Evolutionary conservation across 2,113 vertebrate species (phyloP), one percentile per base, ranked within the genome.

Genomic region (Plectropomus leopardus): DNA sequence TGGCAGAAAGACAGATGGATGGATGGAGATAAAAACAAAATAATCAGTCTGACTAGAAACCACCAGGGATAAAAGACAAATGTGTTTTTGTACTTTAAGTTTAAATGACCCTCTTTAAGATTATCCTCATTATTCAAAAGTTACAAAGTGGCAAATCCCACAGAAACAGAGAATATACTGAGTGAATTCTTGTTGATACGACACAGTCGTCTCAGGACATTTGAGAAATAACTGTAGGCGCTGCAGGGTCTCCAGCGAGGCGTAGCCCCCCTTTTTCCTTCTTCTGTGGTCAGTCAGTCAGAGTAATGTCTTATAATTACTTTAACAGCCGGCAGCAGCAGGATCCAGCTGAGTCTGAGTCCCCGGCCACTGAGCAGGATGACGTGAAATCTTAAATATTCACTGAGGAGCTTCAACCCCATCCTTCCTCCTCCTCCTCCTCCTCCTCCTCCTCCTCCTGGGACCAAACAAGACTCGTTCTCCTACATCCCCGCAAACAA

Each of bases 401-500:
- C 69, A 65, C 74, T 5, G 36, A 69, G 76, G 84, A 65, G 80
- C 79, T 74, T 82, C 55, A 42, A 32, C 63, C 75, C 65, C 32
- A 4, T 77, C 65, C 58, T 69, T 60, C 26, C 16, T 69, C 55
- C 42, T 77, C 48, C 19, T 78, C 71, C 42, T 77, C 48, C 19
- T 78, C 71, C 50, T 57, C 23, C 23, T 74, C 59, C 26, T 82
- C 57, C 47, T 85, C 72, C 92, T 89, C 86, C 50, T 82, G 92
- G 85, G 91, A 90, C 81, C 74, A 90, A 90, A 86, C 81, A 87
- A 82, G 79, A 58, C 68, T 47, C 28, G 47, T 47, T 89, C 85
- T 82, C 83, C 83, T 72, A 82, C 68, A 86, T 88, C 87, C 74
- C 78, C 19, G 5, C 85, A 87, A 90, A 86, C 84, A 80, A 83